These are phyloP conservation scores for Teinopalpus imperialis DNA, from an alignment of 2,888 invertebrate species.

Conservation along the genomic window DNA sequence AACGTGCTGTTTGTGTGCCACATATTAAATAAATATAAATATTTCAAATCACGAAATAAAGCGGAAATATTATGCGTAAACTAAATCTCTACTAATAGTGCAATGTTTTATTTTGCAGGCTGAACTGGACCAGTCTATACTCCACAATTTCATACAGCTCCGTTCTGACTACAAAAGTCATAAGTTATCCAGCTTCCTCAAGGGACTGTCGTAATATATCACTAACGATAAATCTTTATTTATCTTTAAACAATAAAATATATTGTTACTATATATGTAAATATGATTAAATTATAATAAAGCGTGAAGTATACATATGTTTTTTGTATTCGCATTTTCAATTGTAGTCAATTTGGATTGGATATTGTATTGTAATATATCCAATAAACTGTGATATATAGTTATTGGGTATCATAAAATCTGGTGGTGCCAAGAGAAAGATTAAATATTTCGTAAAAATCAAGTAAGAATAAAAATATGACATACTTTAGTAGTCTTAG, in stretches of 20 bases:
- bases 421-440: too few relatives aligned
- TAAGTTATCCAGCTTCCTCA: slow-evolving; percentile 86
- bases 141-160: slow-evolving; percentile 96
- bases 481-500: too few relatives aligned
- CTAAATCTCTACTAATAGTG: too few relatives aligned
- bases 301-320: slow-evolving; percentile 25
- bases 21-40: too few relatives aligned
- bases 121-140: slow-evolving; percentile 93
- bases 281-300: slow-evolving; percentile 34
- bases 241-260: slow-evolving; percentile 21
- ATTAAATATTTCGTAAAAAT: too few relatives aligned
- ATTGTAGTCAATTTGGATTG: slow-evolving; percentile 18
- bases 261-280: slow-evolving; percentile 44
- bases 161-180: slow-evolving; percentile 96
- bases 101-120: slow-evolving; percentile 83
- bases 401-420: too few relatives aligned
- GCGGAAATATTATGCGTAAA: too few relatives aligned
- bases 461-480: too few relatives aligned
- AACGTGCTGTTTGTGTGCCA: too few relatives aligned
- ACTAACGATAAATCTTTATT: slow-evolving; percentile 16
- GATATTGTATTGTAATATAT: slow-evolving; percentile 21
- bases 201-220: slow-evolving; percentile 70
- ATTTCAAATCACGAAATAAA: too few relatives aligned
- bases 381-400: background rate
- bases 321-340: slow-evolving; percentile 15